Percentiles rank a stretch among this genome's conserved stretches.
These are phyloP conservation scores for Andrena haemorrhoa DNA, from an alignment of 2,888 invertebrate species.

Conservation along the genomic window DNA sequence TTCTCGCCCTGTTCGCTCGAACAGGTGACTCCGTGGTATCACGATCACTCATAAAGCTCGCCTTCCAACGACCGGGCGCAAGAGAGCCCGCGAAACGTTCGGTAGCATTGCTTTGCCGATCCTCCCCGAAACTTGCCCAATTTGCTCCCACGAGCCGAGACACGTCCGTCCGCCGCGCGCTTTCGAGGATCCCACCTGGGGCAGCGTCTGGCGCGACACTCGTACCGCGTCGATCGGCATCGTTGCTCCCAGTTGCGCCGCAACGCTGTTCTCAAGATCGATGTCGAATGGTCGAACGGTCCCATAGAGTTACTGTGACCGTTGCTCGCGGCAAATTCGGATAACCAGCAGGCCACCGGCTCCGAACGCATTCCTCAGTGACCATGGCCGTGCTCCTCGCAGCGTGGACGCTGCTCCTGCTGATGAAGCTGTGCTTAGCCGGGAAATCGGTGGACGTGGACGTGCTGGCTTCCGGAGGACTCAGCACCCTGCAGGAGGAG, in stretches of 20 bases:
- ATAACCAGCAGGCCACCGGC: background rate
- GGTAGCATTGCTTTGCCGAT: conserved; percentile 22
- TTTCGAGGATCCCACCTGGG: background rate
- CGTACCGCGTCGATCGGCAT: background rate
- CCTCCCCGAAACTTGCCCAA: background rate
- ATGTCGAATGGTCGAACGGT: background rate
- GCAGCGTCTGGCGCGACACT: background rate
- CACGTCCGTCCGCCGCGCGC: background rate
- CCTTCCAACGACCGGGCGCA: conserved; percentile 59
- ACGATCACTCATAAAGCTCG: conserved; percentile 71
- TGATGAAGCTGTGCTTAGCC: conserved; percentile 52
- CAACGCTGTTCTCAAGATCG: background rate
- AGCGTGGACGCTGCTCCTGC: conserved; percentile 44
- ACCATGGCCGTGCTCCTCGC: conserved; percentile 43
- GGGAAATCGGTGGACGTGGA: conserved; percentile 78
- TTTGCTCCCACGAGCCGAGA: background rate
- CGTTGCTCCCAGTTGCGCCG: background rate
- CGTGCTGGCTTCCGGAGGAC: conserved; percentile 65
- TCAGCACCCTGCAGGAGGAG: conserved; percentile 75
- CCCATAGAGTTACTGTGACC: background rate
- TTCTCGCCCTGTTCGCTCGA: conserved; percentile 58
- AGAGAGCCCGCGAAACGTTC: conserved; percentile 52
- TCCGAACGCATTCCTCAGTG: background rate
- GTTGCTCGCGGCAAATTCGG: background rate
- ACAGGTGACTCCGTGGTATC: conserved; percentile 62